Evolutionary conservation across 2,113 vertebrate genomes (phyloP), one percentile per base, ranked within the genome.

Genomic region (Coturnix japonica): DNA sequence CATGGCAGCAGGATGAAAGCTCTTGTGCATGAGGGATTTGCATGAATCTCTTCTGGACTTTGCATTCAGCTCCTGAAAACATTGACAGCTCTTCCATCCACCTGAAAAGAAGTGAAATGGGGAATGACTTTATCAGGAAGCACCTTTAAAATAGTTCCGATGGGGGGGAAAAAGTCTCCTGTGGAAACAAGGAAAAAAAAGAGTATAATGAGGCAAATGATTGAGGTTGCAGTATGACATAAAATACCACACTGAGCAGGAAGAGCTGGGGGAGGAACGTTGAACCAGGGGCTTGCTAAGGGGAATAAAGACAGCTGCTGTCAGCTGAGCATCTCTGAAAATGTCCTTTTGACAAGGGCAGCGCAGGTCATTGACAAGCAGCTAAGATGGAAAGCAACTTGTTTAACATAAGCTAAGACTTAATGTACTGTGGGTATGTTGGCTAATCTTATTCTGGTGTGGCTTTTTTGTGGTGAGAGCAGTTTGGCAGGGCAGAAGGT

Each of bases 1-100:
- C 30, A 5, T 4, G 18, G 73, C 43, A 60, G 44, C 30, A 26
- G 31, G 61, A 25, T 41, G 33, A 28, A 37, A 47, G 26, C 20
- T 49, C 41, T 79, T 17, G 28, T 15, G 9, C 8, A 7, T 0
- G 3, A 19, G 8, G 21, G 0, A 8, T 16, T n/a, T 17, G 22
- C 33, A 11, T 1, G 0, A 8, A 13, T 7, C 10, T 18, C 28
- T 49, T 33, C 46, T 22, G 63, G 12, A 9, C 1, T 54, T 83
- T 1, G 7, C 3, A 6, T 47, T 66, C 23, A 19, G 25, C 41
- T 7, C 11, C 35, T 18, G 20, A 46, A 77, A 81, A 22, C 4
- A 0, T 18, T 20, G n/a, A 12, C 15, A 37, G 16, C 33, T 67
- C 33, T 37, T 54, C 65, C 12, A 14, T 37, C 53, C 35, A 15